phyloP scores from a whole-genome alignment of 2,113 vertebrate species.

The Nothoprocta pentlandii region DNA sequence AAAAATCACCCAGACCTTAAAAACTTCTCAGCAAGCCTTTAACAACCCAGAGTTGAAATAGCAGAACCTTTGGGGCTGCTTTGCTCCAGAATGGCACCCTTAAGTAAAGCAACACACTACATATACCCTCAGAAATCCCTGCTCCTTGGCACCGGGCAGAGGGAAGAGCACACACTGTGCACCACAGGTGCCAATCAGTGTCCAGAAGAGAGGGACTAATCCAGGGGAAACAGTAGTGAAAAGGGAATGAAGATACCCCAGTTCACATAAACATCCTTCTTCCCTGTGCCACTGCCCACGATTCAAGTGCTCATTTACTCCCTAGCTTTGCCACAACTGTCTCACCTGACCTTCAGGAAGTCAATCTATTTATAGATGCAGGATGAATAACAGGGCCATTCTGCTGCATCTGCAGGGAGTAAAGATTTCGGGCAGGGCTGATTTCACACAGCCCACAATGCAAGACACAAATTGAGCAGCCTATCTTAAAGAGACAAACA shows the following conservation, averaged over 20 bases:
- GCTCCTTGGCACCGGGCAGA: neutral
- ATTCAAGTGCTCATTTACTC: neutral
- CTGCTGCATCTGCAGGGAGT: neutral
- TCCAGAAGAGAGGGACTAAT: neutral
- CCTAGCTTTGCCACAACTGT: neutral
- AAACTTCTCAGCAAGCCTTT: neutral
- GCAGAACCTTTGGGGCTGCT: neutral
- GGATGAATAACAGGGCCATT: neutral
- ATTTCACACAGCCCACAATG: fast-evolving
- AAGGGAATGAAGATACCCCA: neutral
- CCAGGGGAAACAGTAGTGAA: neutral
- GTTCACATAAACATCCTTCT: neutral
- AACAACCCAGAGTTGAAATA: neutral
- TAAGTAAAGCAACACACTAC: constrained; percentile 29
- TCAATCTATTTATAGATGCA: neutral
- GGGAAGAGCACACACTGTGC: neutral
- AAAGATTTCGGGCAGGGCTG: neutral
- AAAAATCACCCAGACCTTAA: neutral
- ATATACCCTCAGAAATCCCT: neutral
- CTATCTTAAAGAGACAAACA: neutral
- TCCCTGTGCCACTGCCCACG: neutral
- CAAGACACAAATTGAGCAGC: neutral
- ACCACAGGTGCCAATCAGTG: neutral
- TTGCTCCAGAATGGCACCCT: neutral
- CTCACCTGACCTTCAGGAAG: neutral